These are phyloP conservation scores for Sphenodon punctatus DNA, from an alignment of 2,797 vertebrate species.

Conservation along the genomic window DNA sequence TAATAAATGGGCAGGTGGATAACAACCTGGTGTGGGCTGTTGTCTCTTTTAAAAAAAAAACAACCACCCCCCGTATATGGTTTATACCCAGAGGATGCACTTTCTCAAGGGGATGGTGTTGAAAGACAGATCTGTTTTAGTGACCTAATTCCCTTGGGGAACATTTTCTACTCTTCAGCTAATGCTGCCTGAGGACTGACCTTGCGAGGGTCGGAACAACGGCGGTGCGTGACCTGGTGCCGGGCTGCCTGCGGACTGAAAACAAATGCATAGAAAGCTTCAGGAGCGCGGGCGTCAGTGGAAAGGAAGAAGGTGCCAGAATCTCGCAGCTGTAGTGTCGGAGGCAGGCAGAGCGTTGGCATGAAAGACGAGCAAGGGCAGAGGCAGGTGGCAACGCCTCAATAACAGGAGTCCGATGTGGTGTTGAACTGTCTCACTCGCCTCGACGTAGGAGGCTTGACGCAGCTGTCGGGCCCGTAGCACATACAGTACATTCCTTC, in stretches of 20 bases:
- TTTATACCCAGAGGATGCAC: neutral
- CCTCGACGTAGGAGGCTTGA: no score
- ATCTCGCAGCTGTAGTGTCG: neutral
- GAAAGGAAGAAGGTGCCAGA: neutral
- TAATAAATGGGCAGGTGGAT: no score
- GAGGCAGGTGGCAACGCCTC: accelerated
- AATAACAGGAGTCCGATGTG: neutral
- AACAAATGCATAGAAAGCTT: neutral
- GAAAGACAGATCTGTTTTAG: accelerated
- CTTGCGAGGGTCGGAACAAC: neutral
- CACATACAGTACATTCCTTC: slow-evolving; percentile 43
- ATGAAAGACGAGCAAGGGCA: neutral
- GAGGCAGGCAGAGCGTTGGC: neutral
- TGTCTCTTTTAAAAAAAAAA: no score
- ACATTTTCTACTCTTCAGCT: neutral
- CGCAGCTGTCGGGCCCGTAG: neutral
- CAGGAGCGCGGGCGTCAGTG: accelerated
- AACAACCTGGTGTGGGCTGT: no score
- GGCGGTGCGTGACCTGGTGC: accelerated
- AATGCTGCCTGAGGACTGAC: neutral
- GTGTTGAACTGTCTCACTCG: neutral
- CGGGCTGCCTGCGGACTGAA: no score
- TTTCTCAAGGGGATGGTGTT: neutral
- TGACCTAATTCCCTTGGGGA: accelerated
- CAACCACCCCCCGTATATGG: no score